Evolutionary conservation across 2,113 vertebrate species (phyloP).

Genomic region (Phaethornis superciliosus): DNA sequence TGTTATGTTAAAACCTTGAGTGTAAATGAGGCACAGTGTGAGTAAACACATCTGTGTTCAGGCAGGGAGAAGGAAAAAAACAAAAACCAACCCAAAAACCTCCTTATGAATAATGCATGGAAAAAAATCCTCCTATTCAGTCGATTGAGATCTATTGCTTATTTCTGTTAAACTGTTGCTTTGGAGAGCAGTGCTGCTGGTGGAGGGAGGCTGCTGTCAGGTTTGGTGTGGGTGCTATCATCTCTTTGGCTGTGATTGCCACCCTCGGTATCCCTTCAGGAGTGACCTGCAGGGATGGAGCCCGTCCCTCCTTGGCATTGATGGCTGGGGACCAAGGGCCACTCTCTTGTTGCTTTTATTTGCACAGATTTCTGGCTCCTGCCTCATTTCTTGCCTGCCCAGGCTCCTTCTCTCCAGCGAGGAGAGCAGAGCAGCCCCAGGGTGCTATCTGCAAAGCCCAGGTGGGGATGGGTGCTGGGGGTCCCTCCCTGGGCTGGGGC

Average conservation of each 20-base stretch:
- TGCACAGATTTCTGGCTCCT: neutral
- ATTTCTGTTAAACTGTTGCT: slow-evolving; percentile 5
- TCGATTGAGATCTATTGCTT: neutral
- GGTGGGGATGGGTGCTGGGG: neutral
- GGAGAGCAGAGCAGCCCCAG: neutral
- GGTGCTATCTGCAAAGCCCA: neutral
- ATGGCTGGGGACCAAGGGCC: neutral
- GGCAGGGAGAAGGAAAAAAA: neutral
- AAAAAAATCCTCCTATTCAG: slow-evolving; percentile 7
- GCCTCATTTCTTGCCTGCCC: accelerated
- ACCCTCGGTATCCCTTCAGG: accelerated
- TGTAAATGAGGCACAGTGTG: slow-evolving; percentile 73
- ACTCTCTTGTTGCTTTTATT: neutral
- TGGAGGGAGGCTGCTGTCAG: neutral
- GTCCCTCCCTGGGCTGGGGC: neutral
- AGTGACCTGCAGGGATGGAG: neutral
- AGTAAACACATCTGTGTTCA: slow-evolving; percentile 80
- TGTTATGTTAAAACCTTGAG: slow-evolving; percentile 69
- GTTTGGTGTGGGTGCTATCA: accelerated
- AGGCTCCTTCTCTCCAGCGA: neutral
- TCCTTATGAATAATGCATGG: slow-evolving; percentile 43
- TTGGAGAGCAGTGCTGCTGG: neutral
- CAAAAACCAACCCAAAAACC: neutral
- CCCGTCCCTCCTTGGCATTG: neutral
- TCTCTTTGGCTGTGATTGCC: neutral